Percentiles rank a stretch among this genome's conserved stretches.
phyloP scores from a whole-genome alignment of 2,888 invertebrate genomes.

The Pollenia griseotomentosa region DNA sequence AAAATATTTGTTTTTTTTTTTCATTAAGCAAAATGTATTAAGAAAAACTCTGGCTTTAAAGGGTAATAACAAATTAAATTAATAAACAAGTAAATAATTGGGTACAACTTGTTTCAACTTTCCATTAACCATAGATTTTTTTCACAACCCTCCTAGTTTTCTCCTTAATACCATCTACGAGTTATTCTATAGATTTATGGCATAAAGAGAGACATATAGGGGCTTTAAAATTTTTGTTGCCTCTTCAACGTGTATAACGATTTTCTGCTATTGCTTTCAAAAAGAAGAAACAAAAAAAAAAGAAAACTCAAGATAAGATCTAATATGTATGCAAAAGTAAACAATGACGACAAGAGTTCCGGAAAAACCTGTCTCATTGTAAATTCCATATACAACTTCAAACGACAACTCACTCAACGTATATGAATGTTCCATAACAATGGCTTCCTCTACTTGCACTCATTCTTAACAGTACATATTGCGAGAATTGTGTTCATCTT shows the following conservation, averaged over 20 bases:
- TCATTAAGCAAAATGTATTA: neutral
- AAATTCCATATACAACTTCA: slow-evolving; percentile 40
- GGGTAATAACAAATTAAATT: neutral
- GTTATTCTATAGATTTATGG: slow-evolving; percentile 61
- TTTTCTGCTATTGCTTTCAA: slow-evolving; percentile 5
- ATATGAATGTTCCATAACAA: slow-evolving; percentile 30
- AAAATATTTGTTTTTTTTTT: neutral
- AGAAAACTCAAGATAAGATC: slow-evolving; percentile 49
- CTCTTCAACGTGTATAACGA: slow-evolving; percentile 18
- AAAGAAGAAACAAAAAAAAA: neutral
- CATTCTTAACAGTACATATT: neutral
- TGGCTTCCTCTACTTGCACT: slow-evolving; percentile 7
- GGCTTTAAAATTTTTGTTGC: slow-evolving; percentile 41
- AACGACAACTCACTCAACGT: slow-evolving; percentile 48
- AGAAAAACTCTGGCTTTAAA: neutral
- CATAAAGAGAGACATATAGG: slow-evolving; percentile 47
- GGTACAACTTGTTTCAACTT: too few species aligned
- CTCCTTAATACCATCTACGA: too few species aligned
- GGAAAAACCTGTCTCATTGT: slow-evolving; percentile 53
- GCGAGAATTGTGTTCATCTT: slow-evolving; percentile 59
- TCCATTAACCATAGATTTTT: neutral
- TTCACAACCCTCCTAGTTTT: neutral
- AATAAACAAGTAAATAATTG: neutral
- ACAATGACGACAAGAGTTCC: slow-evolving; percentile 58
- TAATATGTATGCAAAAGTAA: slow-evolving; percentile 61